Base-by-base conservation (phyloP, 2,113 vertebrate species). In the Amia ocellicauda region DNA sequence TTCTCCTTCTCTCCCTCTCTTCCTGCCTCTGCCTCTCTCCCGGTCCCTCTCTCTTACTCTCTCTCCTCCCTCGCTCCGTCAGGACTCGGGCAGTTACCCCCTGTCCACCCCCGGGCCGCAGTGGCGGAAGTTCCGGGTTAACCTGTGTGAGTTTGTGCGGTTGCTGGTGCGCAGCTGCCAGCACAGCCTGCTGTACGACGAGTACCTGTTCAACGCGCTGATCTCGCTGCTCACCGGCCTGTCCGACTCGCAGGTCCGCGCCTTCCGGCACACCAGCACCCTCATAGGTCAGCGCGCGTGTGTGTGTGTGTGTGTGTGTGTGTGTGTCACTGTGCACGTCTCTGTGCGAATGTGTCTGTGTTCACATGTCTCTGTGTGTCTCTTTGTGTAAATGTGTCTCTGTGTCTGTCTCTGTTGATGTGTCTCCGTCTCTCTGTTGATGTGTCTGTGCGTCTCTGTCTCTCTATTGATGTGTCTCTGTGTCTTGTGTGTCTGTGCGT, bases 241-340 rank as follows among this genome's bases (percentile, higher is more conserved):
- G 49, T 88, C 94, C 0, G 93, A 95, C 81, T 95, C 93, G 0
- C 93, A 94, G 70, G 91, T 96, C 66, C 84, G 93, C 10, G 91
- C 93, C 59, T 96, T 96, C 80, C 89, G 94, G 70, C 94, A 96
- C 74, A 95, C 94, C 64, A 93, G 93, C 69, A 93, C 92, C 1
- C 70, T 94, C 53, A 86, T 93, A 27, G 92, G 94, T 96, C 69
- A 88, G 89, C 7, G 36, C 19, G 23, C 17, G n/a, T n/a, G n/a
- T n/a, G n/a, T 5, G 11, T 1, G 31, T 36, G 5, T 11, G 11
- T 36, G 31, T 36, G 5, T 36, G 31, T 36, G 31, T 36, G 31
- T 11, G 5, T 36, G 31, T 11, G 11, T 11, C 11, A 58, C 36
- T 57, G 9, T 51, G 7, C 8, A 47, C 19, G 43, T 29, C 3